phyloP scores from a whole-genome alignment of 2,888 invertebrate species.

The Axea sp. region DNA sequence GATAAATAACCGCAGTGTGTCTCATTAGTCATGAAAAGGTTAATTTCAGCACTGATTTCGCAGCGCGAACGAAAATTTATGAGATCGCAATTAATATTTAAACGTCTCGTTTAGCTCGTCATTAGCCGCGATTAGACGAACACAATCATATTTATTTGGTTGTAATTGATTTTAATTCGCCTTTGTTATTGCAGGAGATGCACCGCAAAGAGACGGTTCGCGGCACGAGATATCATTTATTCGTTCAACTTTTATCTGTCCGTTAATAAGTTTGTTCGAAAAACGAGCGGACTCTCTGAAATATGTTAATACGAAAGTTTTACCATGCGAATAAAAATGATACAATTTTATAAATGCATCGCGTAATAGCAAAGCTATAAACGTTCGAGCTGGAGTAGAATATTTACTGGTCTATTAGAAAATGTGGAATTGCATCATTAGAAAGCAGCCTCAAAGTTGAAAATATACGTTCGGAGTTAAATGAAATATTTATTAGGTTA shows the following conservation, averaged over 20 bases:
- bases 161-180: constrained; percentile 45
- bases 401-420: constrained; percentile 26
- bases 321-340: not conserved
- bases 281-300: not conserved
- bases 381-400: constrained; percentile 4
- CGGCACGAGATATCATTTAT: not conserved
- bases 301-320: not conserved
- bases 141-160: constrained; percentile 51
- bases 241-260: constrained; percentile 1
- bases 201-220: constrained; percentile 15
- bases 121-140: constrained; percentile 51
- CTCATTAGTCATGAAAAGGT: constrained; percentile 52
- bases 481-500: constrained; percentile 42
- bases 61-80: constrained; percentile 51
- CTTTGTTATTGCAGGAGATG: constrained; percentile 30
- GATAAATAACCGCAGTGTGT: constrained; percentile 57
- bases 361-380: constrained; percentile 11
- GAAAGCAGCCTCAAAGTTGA: constrained; percentile 30
- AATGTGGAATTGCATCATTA: constrained; percentile 39
- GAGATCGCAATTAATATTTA: constrained; percentile 57
- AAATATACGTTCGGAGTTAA: constrained; percentile 17
- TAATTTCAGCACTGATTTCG: constrained; percentile 57
- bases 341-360: constrained; percentile 11
- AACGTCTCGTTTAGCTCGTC: constrained; percentile 51
- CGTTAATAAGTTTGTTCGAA: not conserved